These are phyloP conservation scores for Bubo blakistoni DNA, from an alignment of 2,113 vertebrate genomes.

Conservation along the genomic window DNA sequence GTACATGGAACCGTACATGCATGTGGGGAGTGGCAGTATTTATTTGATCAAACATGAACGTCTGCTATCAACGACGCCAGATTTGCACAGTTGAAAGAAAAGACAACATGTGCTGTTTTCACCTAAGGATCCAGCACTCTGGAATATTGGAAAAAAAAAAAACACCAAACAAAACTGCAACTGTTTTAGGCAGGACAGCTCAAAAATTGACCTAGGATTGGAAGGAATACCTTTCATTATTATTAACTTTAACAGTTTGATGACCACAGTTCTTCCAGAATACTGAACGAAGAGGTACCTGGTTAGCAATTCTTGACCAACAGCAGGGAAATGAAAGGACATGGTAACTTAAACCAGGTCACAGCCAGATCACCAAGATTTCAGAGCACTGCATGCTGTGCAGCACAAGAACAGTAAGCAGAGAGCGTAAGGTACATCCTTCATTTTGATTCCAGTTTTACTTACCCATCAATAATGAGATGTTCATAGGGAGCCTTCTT, in stretches of 20 bases:
- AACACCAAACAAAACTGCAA: neutral
- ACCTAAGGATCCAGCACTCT: neutral
- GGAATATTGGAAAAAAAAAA: neutral
- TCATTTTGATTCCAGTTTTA: neutral
- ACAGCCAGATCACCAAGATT: neutral
- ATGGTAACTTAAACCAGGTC: neutral
- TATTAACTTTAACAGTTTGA: neutral
- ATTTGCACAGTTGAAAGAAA: neutral
- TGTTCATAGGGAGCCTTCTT: slow-evolving; percentile 97
- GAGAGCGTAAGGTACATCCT: neutral
- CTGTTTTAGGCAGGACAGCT: neutral
- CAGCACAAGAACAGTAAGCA: neutral
- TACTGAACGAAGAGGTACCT: neutral
- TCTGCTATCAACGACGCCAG: neutral
- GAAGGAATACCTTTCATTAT: neutral
- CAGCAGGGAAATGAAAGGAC: neutral
- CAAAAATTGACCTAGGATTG: neutral
- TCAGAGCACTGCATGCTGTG: neutral
- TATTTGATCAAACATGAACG: neutral
- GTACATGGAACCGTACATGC: neutral
- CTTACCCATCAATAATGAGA: slow-evolving; percentile 96
- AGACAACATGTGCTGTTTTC: neutral
- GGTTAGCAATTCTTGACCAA: neutral
- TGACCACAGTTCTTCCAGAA: neutral
- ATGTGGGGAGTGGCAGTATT: neutral